Evolutionary conservation across 2,113 vertebrate species (phyloP).

Genomic region (Mus spicilegus): DNA sequence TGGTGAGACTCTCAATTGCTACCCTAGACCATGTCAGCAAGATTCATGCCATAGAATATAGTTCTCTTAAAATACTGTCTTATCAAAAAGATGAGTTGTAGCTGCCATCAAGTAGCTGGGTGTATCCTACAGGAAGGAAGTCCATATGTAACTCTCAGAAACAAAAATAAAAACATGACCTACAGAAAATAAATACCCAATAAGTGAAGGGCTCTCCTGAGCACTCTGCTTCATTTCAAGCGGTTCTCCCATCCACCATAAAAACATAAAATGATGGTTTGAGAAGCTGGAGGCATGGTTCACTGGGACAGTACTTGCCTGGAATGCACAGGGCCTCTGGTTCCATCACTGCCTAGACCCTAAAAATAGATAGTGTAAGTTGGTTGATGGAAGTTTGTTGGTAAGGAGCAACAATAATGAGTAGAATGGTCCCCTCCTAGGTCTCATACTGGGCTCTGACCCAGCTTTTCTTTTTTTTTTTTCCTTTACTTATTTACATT

Average conservation of each 20-base stretch:
- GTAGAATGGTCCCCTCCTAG: not conserved
- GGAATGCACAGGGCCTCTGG: not conserved
- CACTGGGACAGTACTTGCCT: not conserved
- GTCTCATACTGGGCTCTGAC: not conserved
- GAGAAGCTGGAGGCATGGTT: not conserved
- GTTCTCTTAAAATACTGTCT: conserved; percentile 63
- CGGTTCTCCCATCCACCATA: not conserved
- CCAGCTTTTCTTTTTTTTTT: not conserved
- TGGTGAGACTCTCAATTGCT: conserved; percentile 36
- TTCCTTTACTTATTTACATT: too few species aligned
- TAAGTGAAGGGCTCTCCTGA: not conserved
- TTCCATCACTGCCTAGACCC: not conserved
- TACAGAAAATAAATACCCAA: not conserved
- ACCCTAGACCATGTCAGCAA: conserved; percentile 57
- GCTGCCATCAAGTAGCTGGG: conserved; percentile 21
- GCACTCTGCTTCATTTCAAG: not conserved
- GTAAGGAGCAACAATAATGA: not conserved
- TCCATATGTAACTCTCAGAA: not conserved
- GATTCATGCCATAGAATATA: conserved; percentile 54
- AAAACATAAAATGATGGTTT: not conserved
- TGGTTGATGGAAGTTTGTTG: too few species aligned
- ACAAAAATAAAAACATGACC: not conserved
- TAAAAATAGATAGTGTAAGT: not conserved
- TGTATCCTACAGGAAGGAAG: not conserved
- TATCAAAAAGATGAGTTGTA: conserved; percentile 70